These are phyloP conservation scores for Grammomys dolichurus DNA, from an alignment of 2,113 vertebrate genomes.

Conservation along the genomic window DNA sequence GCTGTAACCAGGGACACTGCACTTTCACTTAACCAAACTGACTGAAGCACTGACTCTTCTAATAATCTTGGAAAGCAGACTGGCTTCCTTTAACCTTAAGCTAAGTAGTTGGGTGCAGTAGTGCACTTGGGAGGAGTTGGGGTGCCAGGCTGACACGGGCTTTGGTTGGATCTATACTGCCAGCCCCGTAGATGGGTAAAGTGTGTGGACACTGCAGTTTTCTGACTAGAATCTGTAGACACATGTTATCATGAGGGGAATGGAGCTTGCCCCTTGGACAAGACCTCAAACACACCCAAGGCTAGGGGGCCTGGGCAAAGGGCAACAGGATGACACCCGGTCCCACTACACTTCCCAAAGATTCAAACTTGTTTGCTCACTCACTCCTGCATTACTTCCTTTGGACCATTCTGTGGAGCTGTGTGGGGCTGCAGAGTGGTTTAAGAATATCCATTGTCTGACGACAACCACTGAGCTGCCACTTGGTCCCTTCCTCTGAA, in stretches of 20 bases:
- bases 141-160: background rate
- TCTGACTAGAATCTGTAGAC: background rate
- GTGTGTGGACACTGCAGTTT: background rate
- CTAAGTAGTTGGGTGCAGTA: too few relatives aligned
- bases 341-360: background rate
- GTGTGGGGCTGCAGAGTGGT: background rate
- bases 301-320: background rate
- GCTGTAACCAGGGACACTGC: background rate
- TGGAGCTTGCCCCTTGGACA: background rate
- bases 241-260: background rate
- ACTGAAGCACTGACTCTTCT: background rate
- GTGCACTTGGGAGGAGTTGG: background rate
- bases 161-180: background rate
- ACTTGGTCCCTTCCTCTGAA: background rate
- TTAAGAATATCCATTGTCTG: background rate
- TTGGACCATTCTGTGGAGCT: background rate
- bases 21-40: slow-evolving; percentile 35
- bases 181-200: background rate
- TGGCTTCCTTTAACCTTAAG: background rate
- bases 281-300: too few relatives aligned
- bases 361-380: background rate
- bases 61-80: slow-evolving; percentile 25
- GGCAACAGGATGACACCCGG: background rate
- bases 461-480: background rate
- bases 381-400: background rate